Evolutionary conservation across 2,888 invertebrate genomes (phyloP), one percentile per base, ranked within the genome.

Genomic region (Tetramorium bicarinatum): DNA sequence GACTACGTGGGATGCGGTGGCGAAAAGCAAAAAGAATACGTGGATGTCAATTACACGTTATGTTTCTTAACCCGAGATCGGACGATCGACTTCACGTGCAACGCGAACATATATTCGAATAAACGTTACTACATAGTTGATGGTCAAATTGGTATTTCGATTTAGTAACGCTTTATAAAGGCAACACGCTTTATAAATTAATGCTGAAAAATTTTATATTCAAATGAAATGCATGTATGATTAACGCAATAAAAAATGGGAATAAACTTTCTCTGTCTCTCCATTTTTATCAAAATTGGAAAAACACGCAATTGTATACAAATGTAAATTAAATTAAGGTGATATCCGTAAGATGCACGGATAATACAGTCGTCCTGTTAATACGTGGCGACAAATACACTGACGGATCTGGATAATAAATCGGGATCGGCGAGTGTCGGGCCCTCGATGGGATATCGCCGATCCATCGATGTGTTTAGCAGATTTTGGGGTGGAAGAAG

Each of bases 401-500:
- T 29, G 59, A 49, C 47, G 13, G 74, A 47, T 49, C 38, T 72
- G 21, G 59, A 80, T 80, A 80, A 80, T 59, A 80, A 80, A 80
- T 80, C 74, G 79, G 56, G 74, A 34, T 56, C 56, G 72, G 34
- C 21, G 72, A 72, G 79, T 72, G 72, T 69, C 80, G 34, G 64
- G 66, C 25, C 83, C 38, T 85, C 83, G 85, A 84, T 77, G 72
- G 76, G 69, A 38, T 83, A 82, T 71, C 41, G 66, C 29, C 72
- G 66, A 72, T 61, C 49, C 64, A 66, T 74, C 79, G 74, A 62
- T 41, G 62, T 59, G 72, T 89, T 89, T 88, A 86, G 80, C 52
- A 76, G 89, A 86, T 90, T 87, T 90, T 76, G 62, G 85, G 89
- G 76, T 72, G 59, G 85, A 79, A 79, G 74, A 71, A 77, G 41